These are phyloP conservation scores for Lycocorax pyrrhopterus DNA, from an alignment of 2,113 vertebrate species.

Conservation along the genomic window DNA sequence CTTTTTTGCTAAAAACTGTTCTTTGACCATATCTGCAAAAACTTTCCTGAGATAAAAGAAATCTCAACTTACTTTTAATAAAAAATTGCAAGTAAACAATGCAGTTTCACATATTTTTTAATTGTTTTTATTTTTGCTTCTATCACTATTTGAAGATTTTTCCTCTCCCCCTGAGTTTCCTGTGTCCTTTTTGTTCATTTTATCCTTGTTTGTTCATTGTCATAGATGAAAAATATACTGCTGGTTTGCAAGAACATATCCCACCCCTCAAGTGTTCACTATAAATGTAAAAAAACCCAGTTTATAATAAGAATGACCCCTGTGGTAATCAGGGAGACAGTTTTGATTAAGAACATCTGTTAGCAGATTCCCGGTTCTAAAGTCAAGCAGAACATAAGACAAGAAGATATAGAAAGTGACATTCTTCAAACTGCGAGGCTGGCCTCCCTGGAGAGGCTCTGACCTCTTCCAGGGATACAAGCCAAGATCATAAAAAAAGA, in stretches of 20 bases:
- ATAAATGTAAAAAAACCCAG: not conserved
- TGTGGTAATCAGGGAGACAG: constrained; percentile 50
- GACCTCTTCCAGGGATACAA: constrained; percentile 8
- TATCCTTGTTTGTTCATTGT: not conserved
- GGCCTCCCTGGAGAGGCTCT: constrained; percentile 4
- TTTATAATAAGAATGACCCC: constrained; percentile 20
- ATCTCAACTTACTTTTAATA: not conserved
- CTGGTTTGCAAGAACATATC: not conserved
- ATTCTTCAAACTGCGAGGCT: constrained; percentile 34
- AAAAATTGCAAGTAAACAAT: not conserved
- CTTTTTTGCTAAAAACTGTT: not conserved
- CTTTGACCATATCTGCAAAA: not conserved
- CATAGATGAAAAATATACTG: not conserved
- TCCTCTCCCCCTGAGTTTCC: not conserved
- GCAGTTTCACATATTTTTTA: not conserved
- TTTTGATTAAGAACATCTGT: constrained; percentile 64
- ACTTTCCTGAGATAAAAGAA: not conserved
- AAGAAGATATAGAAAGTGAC: constrained; percentile 1
- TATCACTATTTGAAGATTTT: not conserved
- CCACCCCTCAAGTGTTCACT: not conserved
- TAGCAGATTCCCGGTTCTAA: constrained; percentile 35
- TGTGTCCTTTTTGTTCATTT: not conserved
- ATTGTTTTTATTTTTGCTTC: not conserved
- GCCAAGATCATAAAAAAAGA: not conserved
- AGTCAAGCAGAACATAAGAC: constrained; percentile 23